phyloP scores from a whole-genome alignment of 2,888 invertebrate genomes.

The Plagodis pulveraria region DNA sequence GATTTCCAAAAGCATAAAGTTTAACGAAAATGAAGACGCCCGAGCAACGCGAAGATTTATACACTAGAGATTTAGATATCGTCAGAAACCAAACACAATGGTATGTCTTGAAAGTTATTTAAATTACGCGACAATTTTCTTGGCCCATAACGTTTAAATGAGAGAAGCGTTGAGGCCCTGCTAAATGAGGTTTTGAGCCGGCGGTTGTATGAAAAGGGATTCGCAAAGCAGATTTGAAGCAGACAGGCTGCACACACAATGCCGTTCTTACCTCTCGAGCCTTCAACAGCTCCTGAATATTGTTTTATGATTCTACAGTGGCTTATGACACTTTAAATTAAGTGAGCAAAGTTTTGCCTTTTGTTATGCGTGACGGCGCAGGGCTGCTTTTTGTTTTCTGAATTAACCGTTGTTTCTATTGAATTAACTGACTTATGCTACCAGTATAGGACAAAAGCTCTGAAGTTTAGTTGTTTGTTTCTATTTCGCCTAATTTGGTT shows the following conservation, averaged over 20 bases:
- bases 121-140: constrained; percentile 82
- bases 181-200: constrained; percentile 82
- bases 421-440: constrained; percentile 17
- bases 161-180: constrained; percentile 66
- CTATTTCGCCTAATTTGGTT: background rate
- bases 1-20: too few relatives aligned
- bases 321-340: constrained; percentile 72
- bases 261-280: constrained; percentile 62
- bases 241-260: constrained; percentile 64
- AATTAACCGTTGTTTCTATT: constrained; percentile 27
- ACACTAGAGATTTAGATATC: constrained; percentile 62
- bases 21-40: constrained; percentile 18
- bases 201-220: constrained; percentile 72
- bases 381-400: constrained; percentile 38
- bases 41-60: constrained; percentile 58
- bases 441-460: constrained; percentile 3
- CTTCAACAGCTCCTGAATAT: constrained; percentile 57
- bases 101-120: constrained; percentile 73
- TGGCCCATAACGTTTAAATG: constrained; percentile 72
- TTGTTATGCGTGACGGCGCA: constrained; percentile 47
- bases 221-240: constrained; percentile 76
- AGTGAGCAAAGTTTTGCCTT: constrained; percentile 57
- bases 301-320: constrained; percentile 70
- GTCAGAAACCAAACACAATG: constrained; percentile 67
- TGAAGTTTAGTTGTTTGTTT: background rate